These are phyloP conservation scores for Cephus spinipes DNA, from an alignment of 2,888 invertebrate genomes.

Conservation along the genomic window DNA sequence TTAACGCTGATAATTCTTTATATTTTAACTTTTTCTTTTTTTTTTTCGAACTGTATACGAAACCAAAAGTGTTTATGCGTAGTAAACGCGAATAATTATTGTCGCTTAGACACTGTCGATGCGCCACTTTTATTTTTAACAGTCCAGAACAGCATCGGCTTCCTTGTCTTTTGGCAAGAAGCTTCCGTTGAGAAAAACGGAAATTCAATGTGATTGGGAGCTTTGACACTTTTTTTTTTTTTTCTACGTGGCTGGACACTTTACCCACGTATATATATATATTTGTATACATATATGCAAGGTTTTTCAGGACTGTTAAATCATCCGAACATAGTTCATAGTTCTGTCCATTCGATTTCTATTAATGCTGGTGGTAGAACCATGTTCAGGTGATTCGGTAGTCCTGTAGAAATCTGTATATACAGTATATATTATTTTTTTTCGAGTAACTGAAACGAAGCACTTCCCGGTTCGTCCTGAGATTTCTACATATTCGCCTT, in stretches of 20 bases:
- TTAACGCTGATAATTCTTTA: constrained; percentile 1
- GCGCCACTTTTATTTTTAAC: not conserved
- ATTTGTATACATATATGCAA: not conserved
- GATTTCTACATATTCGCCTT: constrained; percentile 33
- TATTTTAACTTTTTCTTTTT: not conserved
- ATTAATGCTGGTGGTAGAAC: no score
- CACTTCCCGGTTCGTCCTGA: not conserved
- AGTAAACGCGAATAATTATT: not conserved
- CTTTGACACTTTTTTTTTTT: not conserved
- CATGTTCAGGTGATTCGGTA: no score
- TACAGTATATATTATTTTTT: not conserved
- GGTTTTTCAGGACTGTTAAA: not conserved
- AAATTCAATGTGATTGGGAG: not conserved
- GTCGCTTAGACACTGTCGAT: not conserved
- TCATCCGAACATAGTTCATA: no score
- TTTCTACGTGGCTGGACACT: not conserved
- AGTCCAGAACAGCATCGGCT: not conserved
- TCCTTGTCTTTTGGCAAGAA: not conserved
- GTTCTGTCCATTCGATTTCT: no score
- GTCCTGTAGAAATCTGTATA: no score
- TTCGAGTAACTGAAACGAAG: not conserved
- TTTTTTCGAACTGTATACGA: not conserved
- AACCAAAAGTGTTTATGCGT: not conserved
- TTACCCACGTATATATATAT: not conserved
- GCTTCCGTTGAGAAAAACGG: not conserved